These are phyloP conservation scores for Eulithis testata DNA, from an alignment of 2,888 invertebrate species.

Conservation along the genomic window DNA sequence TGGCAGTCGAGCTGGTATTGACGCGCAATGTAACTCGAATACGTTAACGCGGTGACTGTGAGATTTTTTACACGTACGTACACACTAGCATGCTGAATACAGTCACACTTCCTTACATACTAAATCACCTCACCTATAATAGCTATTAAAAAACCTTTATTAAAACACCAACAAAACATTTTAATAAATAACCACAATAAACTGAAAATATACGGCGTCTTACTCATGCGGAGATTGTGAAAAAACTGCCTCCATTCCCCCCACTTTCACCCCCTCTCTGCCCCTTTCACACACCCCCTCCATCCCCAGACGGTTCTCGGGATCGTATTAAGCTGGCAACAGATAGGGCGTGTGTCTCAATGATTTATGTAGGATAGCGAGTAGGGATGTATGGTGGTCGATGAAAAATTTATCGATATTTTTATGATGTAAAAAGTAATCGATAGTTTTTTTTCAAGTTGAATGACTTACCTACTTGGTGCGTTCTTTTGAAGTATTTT, in stretches of 20 bases:
- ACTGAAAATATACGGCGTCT: conserved; percentile 40
- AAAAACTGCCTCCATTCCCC: conserved; percentile 36
- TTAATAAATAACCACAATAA: conserved; percentile 46
- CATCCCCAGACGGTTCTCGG: conserved; percentile 59
- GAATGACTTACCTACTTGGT: too few species aligned
- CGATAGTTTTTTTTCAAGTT: too few species aligned
- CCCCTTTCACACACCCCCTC: conserved; percentile 14
- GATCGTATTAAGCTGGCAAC: conserved; percentile 82
- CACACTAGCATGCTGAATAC: too few species aligned
- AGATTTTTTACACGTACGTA: too few species aligned
- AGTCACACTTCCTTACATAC: too few species aligned
- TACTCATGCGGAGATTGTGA: conserved; percentile 48
- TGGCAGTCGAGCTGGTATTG: too few species aligned
- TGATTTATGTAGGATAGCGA: conserved; percentile 76
- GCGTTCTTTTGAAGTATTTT: too few species aligned
- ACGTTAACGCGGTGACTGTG: too few species aligned
- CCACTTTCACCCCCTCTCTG: conserved; percentile 20
- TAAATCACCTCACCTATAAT: conserved; percentile 3
- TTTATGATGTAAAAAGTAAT: too few species aligned
- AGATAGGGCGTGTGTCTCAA: conserved; percentile 81
- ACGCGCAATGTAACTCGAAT: too few species aligned
- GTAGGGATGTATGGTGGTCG: conserved; percentile 56
- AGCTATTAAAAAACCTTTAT: conserved; percentile 29
- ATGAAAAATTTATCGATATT: conserved; percentile 27
- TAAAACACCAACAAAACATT: conserved; percentile 36